Conservation (phyloP, 2,113 vertebrate species). For the Narcine bancroftii region DNA sequence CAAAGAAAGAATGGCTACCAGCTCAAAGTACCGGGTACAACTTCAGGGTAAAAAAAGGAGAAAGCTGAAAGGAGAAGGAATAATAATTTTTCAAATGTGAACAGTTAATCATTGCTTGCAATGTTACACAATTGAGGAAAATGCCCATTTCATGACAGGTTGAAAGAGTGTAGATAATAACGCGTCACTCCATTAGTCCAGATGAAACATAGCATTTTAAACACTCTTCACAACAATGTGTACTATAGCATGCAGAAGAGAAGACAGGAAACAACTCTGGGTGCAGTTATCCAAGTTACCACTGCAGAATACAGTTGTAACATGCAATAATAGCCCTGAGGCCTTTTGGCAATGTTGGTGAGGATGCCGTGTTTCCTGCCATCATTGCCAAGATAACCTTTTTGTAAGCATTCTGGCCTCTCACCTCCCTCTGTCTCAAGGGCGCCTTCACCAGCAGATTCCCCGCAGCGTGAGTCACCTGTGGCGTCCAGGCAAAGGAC, state of each 20-base stretch:
- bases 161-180: neutral
- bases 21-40: neutral
- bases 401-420: conserved; percentile 40
- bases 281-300: conserved; percentile 33
- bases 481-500: conserved; percentile 49
- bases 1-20: neutral
- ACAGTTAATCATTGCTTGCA: neutral
- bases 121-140: neutral
- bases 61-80: neutral
- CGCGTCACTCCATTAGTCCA: neutral
- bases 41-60: neutral
- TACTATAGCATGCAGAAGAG: neutral
- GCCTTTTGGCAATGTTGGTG: conserved; percentile 40
- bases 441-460: conserved; percentile 45
- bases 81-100: neutral
- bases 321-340: neutral
- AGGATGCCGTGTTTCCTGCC: conserved; percentile 1
- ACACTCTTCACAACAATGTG: neutral
- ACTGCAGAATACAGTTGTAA: conserved; percentile 42
- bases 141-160: neutral
- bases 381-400: conserved; percentile 34
- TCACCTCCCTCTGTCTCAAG: conserved; percentile 50
- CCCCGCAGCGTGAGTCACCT: conserved; percentile 51
- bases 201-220: neutral
- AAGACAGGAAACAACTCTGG: neutral